These are phyloP conservation scores for Tolypeutes matacus DNA, from an alignment of 2,797 vertebrate species.

Conservation along the genomic window DNA sequence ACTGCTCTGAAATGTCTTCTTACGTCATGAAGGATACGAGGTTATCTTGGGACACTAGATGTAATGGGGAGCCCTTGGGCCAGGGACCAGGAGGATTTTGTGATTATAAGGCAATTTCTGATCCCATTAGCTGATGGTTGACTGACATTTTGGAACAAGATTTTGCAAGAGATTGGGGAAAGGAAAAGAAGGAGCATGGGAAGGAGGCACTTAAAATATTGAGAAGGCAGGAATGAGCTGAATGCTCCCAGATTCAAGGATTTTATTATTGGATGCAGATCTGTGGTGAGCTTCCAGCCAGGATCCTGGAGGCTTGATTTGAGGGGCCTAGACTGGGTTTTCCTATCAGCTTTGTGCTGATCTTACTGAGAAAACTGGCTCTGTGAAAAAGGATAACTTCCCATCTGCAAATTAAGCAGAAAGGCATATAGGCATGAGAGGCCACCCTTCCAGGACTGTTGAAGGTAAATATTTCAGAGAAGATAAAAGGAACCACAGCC, in stretches of 20 bases:
- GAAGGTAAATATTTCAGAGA: constrained; percentile 13
- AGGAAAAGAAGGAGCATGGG: constrained; percentile 71
- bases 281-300: constrained; percentile 19
- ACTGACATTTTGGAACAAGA: constrained; percentile 80
- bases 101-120: constrained; percentile 77
- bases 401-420: constrained; percentile 20
- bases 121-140: constrained; percentile 80
- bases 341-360: constrained; percentile 33
- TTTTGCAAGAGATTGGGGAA: constrained; percentile 78
- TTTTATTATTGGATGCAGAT: constrained; percentile 73
- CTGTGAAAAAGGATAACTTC: neutral
- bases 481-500: neutral
- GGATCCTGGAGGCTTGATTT: constrained; percentile 7
- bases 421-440: neutral
- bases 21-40: constrained; percentile 72
- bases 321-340: constrained; percentile 21
- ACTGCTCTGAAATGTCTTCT: constrained; percentile 67
- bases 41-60: constrained; percentile 69
- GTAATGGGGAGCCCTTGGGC: constrained; percentile 41
- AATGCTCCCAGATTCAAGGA: constrained; percentile 66
- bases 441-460: neutral
- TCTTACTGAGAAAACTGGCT: neutral
- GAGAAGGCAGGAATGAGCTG: constrained; percentile 60
- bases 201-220: constrained; percentile 54
- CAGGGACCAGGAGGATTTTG: constrained; percentile 33